Evolutionary conservation across 2,797 vertebrate species (phyloP).

Genomic region (Aphelocoma californica): DNA sequence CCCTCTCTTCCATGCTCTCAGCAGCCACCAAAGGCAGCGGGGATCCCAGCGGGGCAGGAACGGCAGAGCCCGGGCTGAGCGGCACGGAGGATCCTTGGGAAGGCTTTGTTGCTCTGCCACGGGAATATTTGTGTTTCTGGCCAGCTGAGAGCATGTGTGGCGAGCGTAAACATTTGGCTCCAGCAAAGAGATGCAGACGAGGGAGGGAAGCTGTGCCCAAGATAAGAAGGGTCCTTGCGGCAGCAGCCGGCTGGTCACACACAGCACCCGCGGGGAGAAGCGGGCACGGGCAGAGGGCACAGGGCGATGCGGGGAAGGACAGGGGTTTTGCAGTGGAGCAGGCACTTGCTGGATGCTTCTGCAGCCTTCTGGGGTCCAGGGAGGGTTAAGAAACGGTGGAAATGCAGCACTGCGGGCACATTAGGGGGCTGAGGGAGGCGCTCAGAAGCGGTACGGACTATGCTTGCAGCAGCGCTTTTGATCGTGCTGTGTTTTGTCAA

Average conservation of each 20-base stretch:
- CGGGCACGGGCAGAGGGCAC: accelerated
- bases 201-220: background rate
- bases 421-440: background rate
- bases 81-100: background rate
- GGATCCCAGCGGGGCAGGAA: background rate
- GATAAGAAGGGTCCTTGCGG: background rate
- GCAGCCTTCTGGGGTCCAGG: background rate
- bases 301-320: background rate
- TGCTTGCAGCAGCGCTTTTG: accelerated
- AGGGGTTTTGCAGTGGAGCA: background rate
- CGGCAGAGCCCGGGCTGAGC: accelerated
- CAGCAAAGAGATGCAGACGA: background rate
- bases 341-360: background rate
- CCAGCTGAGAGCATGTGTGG: background rate
- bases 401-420: background rate
- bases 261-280: background rate
- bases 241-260: background rate
- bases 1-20: background rate
- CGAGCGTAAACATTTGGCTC: background rate
- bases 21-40: background rate
- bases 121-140: background rate
- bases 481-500: accelerated
- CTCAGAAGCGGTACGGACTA: background rate
- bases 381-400: background rate
- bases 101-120: background rate